phyloP scores from a whole-genome alignment of 2,113 vertebrate species.

The Caracal caracal region DNA sequence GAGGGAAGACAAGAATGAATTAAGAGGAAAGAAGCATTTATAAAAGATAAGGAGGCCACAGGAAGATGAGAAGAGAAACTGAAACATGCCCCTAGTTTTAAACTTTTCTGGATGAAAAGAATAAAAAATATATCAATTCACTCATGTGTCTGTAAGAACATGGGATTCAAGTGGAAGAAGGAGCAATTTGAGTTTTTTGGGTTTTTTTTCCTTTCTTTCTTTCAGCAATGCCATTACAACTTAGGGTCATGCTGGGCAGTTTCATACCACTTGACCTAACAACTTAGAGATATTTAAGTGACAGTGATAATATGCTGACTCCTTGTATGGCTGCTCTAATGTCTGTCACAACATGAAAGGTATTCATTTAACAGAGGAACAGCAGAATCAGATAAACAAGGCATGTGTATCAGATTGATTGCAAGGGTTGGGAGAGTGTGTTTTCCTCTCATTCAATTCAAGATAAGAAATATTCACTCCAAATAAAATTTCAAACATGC shows the following conservation, averaged over 20 bases:
- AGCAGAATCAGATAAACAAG: constrained; percentile 25
- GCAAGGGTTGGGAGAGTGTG: neutral
- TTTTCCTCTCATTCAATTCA: constrained; percentile 44
- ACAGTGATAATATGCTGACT: neutral
- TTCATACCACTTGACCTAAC: neutral
- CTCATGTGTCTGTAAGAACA: neutral
- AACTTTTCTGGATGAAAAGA: neutral
- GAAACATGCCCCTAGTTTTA: neutral
- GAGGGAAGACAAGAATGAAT: neutral
- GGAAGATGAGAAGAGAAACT: constrained; percentile 4
- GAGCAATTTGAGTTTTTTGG: neutral
- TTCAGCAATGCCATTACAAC: neutral
- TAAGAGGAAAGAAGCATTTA: neutral
- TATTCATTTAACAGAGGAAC: constrained; percentile 51
- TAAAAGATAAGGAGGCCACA: neutral
- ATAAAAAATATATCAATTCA: neutral
- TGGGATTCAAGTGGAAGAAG: neutral
- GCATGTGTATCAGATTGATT: neutral
- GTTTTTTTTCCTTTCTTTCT: constrained; percentile 20
- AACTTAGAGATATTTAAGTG: neutral
- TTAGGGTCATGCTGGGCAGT: neutral
- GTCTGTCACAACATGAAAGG: constrained; percentile 86
- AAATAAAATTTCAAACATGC: constrained; percentile 6
- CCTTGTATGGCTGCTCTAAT: constrained; percentile 60
- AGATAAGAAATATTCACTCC: constrained; percentile 4